Base-by-base conservation (phyloP, 1,140 invertebrate species). In the Cydia fagiglandana region DNA sequence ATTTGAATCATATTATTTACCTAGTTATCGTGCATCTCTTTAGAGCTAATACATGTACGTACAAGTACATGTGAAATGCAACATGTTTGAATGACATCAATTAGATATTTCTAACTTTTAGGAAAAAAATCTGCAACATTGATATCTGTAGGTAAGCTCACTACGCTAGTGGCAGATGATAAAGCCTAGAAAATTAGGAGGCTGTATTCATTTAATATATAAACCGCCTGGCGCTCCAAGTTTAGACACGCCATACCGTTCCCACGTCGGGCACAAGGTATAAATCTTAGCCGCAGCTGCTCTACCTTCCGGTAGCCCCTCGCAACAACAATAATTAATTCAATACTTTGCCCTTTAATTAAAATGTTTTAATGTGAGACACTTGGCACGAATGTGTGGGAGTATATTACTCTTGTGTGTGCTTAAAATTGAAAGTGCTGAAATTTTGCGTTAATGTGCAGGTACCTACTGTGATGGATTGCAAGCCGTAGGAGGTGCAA, bases 321-420 rank as follows among this genome's bases (percentile, higher is more conserved):
- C 73, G 45, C 47, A 73, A 28, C 47, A 74, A 74, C 73, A 56
- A 74, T 74, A 74, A 74, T 74, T 74, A 53, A 74, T 74, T 41
- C 50, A 74, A 74, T 74, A 74, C 73, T 74, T 74, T 74, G 45
- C 45, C 73, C 50, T 74, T 74, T 74, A 50, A 74, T 50, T 74
- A 74, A 74, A 74, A 74, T 74, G 73, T 74, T 74, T 74, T 50
- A 74, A 70, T 70, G 66, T 38, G 66, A 70, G 30, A 41, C 66
- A 70, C 38, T 38, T 17, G 66, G 66, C 66, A 34, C 24, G 50
- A 41, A 74, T 45, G 30, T 50, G 50, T 24, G 73, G 9, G 38
- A 50, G 15, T 50, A 45, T 34, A 50, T 53, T 53, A 56, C 24
- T 24, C 47, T 73, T 9, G 47, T 50, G 4, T 50, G 13, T 50